phyloP scores from a whole-genome alignment of 2,113 vertebrate species.

The Saimiri boliviensis region DNA sequence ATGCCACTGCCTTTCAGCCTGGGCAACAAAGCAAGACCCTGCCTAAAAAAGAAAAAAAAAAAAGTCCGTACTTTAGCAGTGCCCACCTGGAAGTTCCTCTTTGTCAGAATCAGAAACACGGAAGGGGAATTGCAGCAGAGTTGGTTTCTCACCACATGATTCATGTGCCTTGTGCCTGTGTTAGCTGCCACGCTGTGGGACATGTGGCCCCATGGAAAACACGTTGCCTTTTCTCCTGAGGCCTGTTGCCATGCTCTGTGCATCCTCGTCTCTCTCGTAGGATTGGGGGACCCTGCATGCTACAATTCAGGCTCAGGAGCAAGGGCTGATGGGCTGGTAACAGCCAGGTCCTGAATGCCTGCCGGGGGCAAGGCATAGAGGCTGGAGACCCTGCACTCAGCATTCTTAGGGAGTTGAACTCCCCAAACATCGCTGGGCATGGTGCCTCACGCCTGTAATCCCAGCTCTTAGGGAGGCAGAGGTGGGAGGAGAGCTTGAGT shows the following conservation, averaged over 20 bases:
- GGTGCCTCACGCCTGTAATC: too few species aligned
- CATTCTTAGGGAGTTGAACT: too few species aligned
- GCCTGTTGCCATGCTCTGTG: too few species aligned
- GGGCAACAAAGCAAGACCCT: too few species aligned
- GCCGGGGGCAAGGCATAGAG: neutral
- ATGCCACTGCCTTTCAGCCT: too few species aligned
- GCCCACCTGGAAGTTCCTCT: neutral
- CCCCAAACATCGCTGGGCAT: too few species aligned
- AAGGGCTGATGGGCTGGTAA: neutral
- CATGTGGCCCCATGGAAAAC: too few species aligned
- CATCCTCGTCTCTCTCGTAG: neutral
- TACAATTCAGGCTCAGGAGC: neutral
- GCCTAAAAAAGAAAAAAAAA: too few species aligned
- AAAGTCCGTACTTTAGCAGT: too few species aligned
- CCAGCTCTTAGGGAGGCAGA: too few species aligned
- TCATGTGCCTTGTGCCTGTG: neutral
- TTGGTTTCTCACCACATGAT: accelerated
- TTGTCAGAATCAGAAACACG: neutral
- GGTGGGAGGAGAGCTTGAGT: too few species aligned
- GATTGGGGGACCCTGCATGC: neutral
- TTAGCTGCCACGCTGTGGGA: neutral
- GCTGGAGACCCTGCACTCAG: too few species aligned
- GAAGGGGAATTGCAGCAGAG: neutral
- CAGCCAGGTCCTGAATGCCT: neutral
- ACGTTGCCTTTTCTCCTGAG: neutral